These are phyloP conservation scores for Eugnorisma glareosa DNA, from an alignment of 2,888 invertebrate species.

Conservation along the genomic window DNA sequence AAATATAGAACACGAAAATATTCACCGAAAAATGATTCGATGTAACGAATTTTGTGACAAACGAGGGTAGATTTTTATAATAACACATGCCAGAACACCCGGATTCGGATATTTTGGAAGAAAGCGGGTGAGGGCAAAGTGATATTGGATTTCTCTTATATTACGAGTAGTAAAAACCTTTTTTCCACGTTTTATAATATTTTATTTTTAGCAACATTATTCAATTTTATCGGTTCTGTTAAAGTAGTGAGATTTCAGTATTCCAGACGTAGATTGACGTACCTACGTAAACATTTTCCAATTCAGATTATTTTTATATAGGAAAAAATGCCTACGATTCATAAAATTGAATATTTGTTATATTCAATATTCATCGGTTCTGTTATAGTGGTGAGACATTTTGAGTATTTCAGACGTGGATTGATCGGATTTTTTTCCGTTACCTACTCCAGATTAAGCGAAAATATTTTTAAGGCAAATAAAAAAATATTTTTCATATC, in stretches of 20 bases:
- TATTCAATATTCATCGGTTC: not conserved
- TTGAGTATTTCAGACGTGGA: not conserved
- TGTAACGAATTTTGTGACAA: not conserved
- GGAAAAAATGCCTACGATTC: not conserved
- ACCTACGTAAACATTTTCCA: not conserved
- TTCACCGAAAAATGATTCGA: not conserved
- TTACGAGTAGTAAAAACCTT: too few relatives aligned
- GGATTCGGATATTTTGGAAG: not conserved
- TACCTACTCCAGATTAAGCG: too few relatives aligned
- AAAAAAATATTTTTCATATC: too few relatives aligned
- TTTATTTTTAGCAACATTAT: not conserved
- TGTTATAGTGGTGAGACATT: not conserved
- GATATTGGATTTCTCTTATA: too few relatives aligned
- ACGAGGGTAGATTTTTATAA: not conserved
- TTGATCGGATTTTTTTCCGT: too few relatives aligned
- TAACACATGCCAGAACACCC: not conserved
- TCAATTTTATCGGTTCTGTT: not conserved
- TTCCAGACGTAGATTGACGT: not conserved
- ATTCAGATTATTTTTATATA: not conserved
- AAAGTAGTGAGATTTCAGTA: not conserved
- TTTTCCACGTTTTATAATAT: too few relatives aligned
- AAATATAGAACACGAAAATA: not conserved
- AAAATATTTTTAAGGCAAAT: too few relatives aligned
- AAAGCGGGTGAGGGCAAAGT: too few relatives aligned
- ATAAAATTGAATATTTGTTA: not conserved